These are phyloP conservation scores for Lasioglossum lativentre DNA, from an alignment of 2,888 invertebrate species.

Conservation along the genomic window DNA sequence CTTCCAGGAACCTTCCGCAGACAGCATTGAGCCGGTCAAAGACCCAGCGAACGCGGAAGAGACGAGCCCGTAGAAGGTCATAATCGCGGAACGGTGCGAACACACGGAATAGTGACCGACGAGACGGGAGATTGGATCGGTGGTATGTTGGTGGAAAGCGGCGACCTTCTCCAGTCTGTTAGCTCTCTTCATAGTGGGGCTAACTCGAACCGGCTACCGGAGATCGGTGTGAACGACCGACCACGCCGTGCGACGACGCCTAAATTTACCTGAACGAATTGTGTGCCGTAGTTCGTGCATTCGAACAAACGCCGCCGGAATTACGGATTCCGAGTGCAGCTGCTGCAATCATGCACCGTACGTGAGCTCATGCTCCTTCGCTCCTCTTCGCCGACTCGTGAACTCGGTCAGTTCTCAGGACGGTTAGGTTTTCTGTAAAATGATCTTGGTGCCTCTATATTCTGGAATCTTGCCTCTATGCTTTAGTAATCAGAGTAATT, in stretches of 20 bases:
- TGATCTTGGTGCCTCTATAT: no score
- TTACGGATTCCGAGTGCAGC: neutral
- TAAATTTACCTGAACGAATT: conserved; percentile 44
- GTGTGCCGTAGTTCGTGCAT: conserved; percentile 19
- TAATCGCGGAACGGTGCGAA: conserved; percentile 5
- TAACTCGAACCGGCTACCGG: neutral
- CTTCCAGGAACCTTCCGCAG: neutral
- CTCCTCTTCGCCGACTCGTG: neutral
- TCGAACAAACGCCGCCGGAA: neutral
- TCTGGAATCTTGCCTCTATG: no score
- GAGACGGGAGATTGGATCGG: neutral
- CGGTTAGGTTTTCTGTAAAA: no score
- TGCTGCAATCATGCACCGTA: neutral
- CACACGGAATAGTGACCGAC: neutral
- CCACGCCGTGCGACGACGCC: neutral
- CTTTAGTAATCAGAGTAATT: no score
- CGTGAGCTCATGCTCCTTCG: neutral
- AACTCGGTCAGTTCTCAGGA: neutral
- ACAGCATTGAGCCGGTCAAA: neutral
- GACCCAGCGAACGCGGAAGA: neutral
- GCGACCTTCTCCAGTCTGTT: neutral
- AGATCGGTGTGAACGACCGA: conserved; percentile 44
- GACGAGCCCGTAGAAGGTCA: conserved; percentile 6
- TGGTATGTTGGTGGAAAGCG: neutral
- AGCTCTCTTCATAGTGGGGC: neutral